Conservation (phyloP, 2,888 invertebrate genomes). For the Trissonchulus sp. region DNA sequence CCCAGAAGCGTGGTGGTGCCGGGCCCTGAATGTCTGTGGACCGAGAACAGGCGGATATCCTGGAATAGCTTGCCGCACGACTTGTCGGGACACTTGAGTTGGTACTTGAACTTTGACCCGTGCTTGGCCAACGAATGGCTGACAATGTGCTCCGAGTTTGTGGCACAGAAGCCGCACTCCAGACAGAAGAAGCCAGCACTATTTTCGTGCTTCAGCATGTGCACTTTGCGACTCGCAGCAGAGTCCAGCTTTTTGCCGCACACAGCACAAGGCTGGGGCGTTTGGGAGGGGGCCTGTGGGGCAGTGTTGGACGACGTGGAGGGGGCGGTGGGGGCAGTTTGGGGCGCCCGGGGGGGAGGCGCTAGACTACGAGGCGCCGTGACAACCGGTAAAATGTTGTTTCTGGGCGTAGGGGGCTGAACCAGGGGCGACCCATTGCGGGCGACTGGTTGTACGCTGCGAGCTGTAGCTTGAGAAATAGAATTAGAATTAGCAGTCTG, state of each 20-base stretch:
- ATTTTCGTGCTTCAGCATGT: constrained; percentile 20
- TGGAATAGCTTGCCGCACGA: background rate
- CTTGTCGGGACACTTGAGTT: background rate
- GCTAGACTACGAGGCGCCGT: too few species aligned
- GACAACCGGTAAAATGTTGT: too few species aligned
- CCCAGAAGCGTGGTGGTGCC: background rate
- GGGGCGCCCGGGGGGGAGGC: too few species aligned
- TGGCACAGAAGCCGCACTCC: constrained; percentile 22
- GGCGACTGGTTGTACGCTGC: too few species aligned
- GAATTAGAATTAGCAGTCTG: too few species aligned
- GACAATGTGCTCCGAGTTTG: background rate
- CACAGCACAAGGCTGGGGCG: background rate
- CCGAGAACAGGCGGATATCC: background rate
- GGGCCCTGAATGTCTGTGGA: background rate
- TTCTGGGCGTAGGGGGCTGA: too few species aligned
- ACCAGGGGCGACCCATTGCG: too few species aligned
- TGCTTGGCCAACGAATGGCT: background rate
- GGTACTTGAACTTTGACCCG: background rate
- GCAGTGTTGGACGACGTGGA: too few species aligned
- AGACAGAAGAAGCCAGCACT: constrained; percentile 22
- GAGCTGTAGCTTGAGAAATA: too few species aligned
- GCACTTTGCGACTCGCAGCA: constrained; percentile 25
- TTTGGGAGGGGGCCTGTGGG: too few species aligned
- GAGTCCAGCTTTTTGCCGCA: background rate
- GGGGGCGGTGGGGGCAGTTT: too few species aligned